Conservation (phyloP, 2,888 invertebrate species). For the Pollenia griseotomentosa region DNA sequence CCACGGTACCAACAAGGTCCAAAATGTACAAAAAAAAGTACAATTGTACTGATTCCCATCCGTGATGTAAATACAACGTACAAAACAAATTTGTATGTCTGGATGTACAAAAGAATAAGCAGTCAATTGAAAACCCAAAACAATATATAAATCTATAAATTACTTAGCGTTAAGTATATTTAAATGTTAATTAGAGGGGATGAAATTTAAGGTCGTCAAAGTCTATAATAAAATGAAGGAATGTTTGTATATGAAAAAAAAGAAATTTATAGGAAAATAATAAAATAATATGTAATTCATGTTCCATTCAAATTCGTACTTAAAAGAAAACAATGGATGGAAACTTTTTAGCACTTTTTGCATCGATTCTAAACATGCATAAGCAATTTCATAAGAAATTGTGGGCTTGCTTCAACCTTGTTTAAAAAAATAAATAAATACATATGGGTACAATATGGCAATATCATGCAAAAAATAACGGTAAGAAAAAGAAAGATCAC, state of each 20-base stretch:
- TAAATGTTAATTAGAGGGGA: neutral
- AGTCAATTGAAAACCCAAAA: constrained; percentile 30
- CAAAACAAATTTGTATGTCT: neutral
- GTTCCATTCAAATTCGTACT: neutral
- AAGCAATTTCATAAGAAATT: too few species aligned
- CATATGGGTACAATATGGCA: too few species aligned
- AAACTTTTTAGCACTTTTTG: too few species aligned
- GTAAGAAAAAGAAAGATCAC: too few species aligned
- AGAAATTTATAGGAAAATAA: neutral
- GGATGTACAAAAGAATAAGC: constrained; percentile 2
- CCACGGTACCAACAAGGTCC: too few species aligned
- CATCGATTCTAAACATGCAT: too few species aligned
- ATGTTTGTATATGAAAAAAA: neutral
- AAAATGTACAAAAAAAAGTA: too few species aligned
- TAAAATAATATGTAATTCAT: neutral
- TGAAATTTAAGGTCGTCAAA: constrained; percentile 27
- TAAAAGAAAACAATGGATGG: neutral
- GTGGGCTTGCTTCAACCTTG: too few species aligned
- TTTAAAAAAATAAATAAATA: too few species aligned
- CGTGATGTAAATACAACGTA: neutral
- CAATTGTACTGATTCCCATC: too few species aligned
- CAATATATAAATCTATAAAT: constrained; percentile 5
- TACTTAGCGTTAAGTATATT: neutral
- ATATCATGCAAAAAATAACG: too few species aligned
- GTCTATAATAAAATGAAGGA: too few species aligned